phyloP scores from a whole-genome alignment of 2,797 vertebrate genomes.

The Sphenopsis melanotis region DNA sequence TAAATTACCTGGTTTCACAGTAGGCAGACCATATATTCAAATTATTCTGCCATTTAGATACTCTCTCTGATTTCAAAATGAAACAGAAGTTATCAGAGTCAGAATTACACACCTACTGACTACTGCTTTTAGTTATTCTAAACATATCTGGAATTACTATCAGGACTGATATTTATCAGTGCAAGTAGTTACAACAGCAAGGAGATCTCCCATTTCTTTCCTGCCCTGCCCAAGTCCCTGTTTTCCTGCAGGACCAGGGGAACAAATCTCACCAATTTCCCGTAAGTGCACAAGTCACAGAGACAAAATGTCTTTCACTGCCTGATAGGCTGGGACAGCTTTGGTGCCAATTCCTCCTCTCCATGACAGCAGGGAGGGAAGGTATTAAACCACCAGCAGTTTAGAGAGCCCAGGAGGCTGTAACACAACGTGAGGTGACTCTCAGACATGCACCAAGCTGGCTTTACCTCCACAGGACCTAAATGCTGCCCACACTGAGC shows the following conservation, averaged over 20 bases:
- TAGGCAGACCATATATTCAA: slow-evolving; percentile 24
- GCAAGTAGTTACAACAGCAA: not conserved
- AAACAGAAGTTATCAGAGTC: slow-evolving; percentile 15
- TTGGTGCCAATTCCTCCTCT: not conserved
- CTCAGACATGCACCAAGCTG: not conserved
- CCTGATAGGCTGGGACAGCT: not conserved
- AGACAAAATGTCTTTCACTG: not conserved
- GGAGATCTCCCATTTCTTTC: not conserved
- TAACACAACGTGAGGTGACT: not conserved
- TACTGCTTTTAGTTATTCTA: slow-evolving; percentile 23
- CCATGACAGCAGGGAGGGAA: not conserved
- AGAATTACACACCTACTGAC: not conserved
- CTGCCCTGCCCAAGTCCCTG: not conserved
- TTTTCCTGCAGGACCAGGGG: not conserved
- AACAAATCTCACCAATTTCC: not conserved
- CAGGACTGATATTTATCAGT: not conserved
- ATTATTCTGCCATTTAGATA: slow-evolving; percentile 19
- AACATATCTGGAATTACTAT: not conserved
- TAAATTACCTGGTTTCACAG: not conserved
- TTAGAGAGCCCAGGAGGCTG: not conserved
- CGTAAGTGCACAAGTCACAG: not conserved
- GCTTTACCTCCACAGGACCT: not conserved
- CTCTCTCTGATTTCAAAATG: slow-evolving; percentile 18
- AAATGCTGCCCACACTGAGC: not conserved
- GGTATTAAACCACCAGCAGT: not conserved